Conservation (phyloP, 1,140 invertebrate species). For the Parasteatoda tepidariorum region DNA sequence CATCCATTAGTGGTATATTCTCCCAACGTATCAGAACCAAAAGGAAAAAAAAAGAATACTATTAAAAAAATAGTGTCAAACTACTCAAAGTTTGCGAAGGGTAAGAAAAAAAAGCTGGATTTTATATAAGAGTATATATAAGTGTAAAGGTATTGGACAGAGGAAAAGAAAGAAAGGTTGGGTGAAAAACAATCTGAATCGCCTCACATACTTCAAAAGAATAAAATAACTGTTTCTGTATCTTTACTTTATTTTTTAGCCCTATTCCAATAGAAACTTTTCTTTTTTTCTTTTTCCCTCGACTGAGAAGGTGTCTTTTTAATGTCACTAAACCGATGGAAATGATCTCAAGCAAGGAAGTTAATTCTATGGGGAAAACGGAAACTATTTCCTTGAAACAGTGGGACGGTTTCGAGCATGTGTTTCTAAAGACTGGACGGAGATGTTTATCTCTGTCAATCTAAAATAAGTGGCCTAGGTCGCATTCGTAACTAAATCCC, state of each 20-base stretch:
- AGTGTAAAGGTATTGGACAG: constrained; percentile 7
- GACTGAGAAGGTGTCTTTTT: constrained; percentile 33
- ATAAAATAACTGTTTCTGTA: constrained; percentile 15
- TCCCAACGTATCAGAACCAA: background rate
- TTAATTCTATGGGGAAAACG: constrained; percentile 35
- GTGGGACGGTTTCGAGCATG: constrained; percentile 25
- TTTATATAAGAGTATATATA: constrained; percentile 7
- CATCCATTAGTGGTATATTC: constrained; percentile 50
- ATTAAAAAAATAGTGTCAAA: constrained; percentile 44
- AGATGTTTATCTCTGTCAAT: constrained; percentile 12
- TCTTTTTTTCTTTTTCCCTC: background rate
- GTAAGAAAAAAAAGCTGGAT: constrained; percentile 30
- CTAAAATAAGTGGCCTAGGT: background rate
- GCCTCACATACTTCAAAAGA: constrained; percentile 28
- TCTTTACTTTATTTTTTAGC: background rate
- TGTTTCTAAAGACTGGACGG: background rate
- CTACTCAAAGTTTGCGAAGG: constrained; percentile 48
- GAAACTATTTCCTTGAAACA: constrained; percentile 3
- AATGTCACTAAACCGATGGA: constrained; percentile 44
- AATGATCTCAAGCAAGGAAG: background rate
- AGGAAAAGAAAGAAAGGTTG: background rate
- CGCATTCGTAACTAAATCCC: background rate
- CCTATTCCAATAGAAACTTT: constrained; percentile 1
- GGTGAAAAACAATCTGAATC: constrained; percentile 39
- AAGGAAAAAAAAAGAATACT: background rate